Evolutionary conservation across 2,113 vertebrate genomes (phyloP).

Genomic region (Heterocephalus glaber): DNA sequence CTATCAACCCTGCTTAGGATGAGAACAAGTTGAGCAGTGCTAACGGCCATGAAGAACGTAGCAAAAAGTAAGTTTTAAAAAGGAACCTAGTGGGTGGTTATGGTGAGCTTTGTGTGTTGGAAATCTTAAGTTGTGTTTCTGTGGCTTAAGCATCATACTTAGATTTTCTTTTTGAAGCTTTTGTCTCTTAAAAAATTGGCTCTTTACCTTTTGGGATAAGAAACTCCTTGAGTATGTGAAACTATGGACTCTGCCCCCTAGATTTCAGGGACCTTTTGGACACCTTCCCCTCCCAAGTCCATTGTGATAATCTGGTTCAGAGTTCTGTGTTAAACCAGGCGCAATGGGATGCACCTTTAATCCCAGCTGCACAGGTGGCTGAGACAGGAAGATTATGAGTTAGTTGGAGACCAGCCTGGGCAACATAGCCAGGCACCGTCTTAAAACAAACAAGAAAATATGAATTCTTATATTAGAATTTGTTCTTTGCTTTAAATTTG

Average conservation of each 20-base stretch:
- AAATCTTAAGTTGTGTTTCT: constrained; percentile 49
- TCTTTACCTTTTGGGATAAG: not conserved
- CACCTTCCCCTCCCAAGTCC: not conserved
- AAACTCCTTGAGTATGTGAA: constrained; percentile 29
- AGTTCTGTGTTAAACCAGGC: not conserved
- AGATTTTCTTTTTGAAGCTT: constrained; percentile 34
- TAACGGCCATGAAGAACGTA: constrained; percentile 93
- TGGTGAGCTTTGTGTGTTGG: not conserved
- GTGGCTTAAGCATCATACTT: constrained; percentile 28
- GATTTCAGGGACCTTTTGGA: constrained; percentile 47
- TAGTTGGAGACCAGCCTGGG: not conserved
- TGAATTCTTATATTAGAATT: not conserved
- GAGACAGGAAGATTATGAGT: not conserved
- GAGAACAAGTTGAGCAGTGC: constrained; percentile 95
- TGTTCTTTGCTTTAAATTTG: not conserved
- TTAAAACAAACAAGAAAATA: not conserved
- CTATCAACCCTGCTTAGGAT: constrained; percentile 99
- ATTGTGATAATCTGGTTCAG: constrained; percentile 13
- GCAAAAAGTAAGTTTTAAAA: constrained; percentile 93
- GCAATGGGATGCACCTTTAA: not conserved
- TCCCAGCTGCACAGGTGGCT: not conserved
- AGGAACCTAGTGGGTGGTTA: constrained; percentile 48
- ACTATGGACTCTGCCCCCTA: not conserved
- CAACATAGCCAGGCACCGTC: not conserved
- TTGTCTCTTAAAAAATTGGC: constrained; percentile 33